Evolutionary conservation across 2,113 vertebrate species (phyloP).

Genomic region (Puntigrus tetrazona): DNA sequence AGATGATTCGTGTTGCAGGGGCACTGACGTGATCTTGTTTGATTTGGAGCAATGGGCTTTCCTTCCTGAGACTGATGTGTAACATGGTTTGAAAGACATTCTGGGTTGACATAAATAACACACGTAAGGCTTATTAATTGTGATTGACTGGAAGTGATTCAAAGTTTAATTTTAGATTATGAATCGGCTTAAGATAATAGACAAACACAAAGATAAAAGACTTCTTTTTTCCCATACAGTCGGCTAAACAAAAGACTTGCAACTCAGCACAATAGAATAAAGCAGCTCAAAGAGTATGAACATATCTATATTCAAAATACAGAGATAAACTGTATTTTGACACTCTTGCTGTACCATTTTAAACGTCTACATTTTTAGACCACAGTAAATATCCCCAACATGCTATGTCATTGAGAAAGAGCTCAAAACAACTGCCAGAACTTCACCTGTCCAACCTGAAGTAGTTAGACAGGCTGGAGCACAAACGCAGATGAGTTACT

Average conservation of each 20-base stretch:
- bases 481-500: neutral
- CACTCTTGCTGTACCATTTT: neutral
- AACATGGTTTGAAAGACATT: neutral
- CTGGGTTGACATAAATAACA: neutral
- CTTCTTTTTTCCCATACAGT: neutral
- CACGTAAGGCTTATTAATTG: neutral
- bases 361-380: neutral
- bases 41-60: constrained; percentile 8
- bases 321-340: neutral
- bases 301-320: neutral
- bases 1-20: constrained; percentile 5
- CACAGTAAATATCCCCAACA: neutral
- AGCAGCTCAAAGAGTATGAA: neutral
- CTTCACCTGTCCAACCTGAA: neutral
- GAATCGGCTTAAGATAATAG: neutral
- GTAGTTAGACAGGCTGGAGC: neutral
- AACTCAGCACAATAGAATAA: neutral
- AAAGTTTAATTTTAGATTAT: neutral
- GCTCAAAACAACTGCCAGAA: neutral
- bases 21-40: constrained; percentile 35
- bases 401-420: neutral
- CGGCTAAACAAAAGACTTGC: neutral
- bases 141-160: neutral
- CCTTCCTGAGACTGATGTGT: constrained; percentile 58
- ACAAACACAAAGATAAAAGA: too few species aligned